Percentiles rank a stretch among this genome's conserved stretches.
These are phyloP conservation scores for Pseudopipra pipra DNA, from an alignment of 2,113 vertebrate species.

Conservation along the genomic window DNA sequence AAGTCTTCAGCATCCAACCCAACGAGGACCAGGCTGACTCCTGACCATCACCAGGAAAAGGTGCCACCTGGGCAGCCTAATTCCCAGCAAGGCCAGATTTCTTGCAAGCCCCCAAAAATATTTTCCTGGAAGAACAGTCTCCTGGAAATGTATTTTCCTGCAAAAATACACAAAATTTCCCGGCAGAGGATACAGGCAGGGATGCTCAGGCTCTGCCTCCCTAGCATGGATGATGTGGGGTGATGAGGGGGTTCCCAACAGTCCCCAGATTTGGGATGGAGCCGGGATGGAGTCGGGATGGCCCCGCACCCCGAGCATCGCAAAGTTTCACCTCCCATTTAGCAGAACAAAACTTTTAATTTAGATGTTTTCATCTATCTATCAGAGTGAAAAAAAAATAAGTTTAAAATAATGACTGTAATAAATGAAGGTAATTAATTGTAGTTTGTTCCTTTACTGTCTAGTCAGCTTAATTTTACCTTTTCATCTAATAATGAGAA, in stretches of 20 bases:
- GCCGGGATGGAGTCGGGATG: neutral
- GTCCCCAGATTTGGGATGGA: rapidly evolving
- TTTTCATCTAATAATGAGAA: slow-evolving; percentile 98
- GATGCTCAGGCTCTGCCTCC: neutral
- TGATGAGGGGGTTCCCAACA: neutral
- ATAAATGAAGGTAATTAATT: slow-evolving; percentile 90
- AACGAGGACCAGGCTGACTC: neutral
- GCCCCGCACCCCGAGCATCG: neutral
- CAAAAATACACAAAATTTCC: neutral
- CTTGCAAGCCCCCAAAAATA: neutral
- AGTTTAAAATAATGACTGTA: slow-evolving; percentile 87
- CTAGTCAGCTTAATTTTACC: slow-evolving; percentile 98
- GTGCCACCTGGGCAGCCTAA: neutral
- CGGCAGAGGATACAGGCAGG: rapidly evolving
- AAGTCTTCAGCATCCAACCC: neutral
- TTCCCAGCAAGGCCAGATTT: neutral
- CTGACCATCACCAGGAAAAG: neutral
- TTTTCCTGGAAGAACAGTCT: neutral
- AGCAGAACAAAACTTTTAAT: slow-evolving; percentile 81
- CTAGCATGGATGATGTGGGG: rapidly evolving
- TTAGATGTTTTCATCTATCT: slow-evolving; percentile 82
- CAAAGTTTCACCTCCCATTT: slow-evolving; percentile 74
- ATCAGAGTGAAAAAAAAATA: slow-evolving; percentile 75
- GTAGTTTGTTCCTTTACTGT: slow-evolving; percentile 95
- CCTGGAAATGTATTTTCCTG: neutral